Evolutionary conservation across 2,888 invertebrate genomes (phyloP).

Genomic region (Boloria selene): DNA sequence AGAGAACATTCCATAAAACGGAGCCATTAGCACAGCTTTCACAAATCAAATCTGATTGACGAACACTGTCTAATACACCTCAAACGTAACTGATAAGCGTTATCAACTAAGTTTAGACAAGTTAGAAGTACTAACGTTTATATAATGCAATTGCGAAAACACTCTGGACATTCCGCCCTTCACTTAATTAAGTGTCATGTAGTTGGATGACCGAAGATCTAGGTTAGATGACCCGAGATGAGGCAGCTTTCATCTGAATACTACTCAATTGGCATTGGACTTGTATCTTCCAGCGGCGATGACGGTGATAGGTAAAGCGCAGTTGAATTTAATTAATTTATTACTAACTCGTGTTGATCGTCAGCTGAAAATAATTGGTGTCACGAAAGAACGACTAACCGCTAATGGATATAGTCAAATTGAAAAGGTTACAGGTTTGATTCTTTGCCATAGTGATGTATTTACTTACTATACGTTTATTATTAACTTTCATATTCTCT

Average conservation of each 20-base stretch:
- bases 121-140: background rate
- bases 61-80: background rate
- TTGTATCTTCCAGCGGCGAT: slow-evolving; percentile 1
- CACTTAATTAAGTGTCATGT: slow-evolving; percentile 25
- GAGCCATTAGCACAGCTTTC: background rate
- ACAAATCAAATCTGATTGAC: background rate
- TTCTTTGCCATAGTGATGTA: too few relatives aligned
- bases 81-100: background rate
- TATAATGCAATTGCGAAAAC: slow-evolving; percentile 11
- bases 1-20: too few relatives aligned
- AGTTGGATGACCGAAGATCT: slow-evolving; percentile 25
- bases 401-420: too few relatives aligned
- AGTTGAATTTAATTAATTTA: slow-evolving; percentile 4
- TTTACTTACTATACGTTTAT: too few relatives aligned
- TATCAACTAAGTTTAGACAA: slow-evolving; percentile 1
- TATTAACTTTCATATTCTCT: too few relatives aligned
- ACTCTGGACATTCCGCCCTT: background rate
- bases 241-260: slow-evolving; percentile 4
- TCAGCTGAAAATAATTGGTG: too few relatives aligned
- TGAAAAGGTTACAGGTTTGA: too few relatives aligned
- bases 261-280: slow-evolving; percentile 19
- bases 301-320: slow-evolving; percentile 1
- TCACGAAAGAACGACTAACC: too few relatives aligned
- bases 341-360: too few relatives aligned
- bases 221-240: slow-evolving; percentile 30